Evolutionary conservation across 2,113 vertebrate genomes (phyloP), one percentile per base, ranked within the genome.

Genomic region (Scomber colias): DNA sequence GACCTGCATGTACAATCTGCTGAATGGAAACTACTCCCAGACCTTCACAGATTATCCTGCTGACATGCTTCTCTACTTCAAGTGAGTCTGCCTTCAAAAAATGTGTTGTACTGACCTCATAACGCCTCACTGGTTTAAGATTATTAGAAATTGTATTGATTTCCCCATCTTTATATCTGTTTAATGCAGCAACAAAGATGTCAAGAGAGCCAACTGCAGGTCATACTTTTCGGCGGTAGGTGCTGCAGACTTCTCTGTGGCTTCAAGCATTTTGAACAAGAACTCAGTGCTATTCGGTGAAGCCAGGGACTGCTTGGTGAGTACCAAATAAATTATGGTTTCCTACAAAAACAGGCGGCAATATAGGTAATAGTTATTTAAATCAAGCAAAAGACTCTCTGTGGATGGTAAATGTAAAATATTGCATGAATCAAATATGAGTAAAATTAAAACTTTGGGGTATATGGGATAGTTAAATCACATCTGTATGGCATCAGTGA

Each of bases 21-120:
- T 93, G 14, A 79, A 60, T 68, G 78, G 27, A 11, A 44, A 60
- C 11, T 7, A 86, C 45, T 66, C 64, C 51, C 53, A 86, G 65
- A 70, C 51, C 60, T 93, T 93, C 24, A 53, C 30, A 59, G 86
- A 93, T 46, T 87, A 94, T 27, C 94, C 93, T 5, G n/a, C 92
- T 70, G 93, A 93, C 44, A 63, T 94, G 89, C 87, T 95, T 40
- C 89, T 94, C 11, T 95, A 92, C 78, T 86, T 92, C 27, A 77
- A 71, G 93, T 94, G 60, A 91, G 89, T 84, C 1, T 30, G 3
- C 57, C 50, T 55, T 16, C 2, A 4, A 51, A 27, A 0, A 67
- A 46, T 30, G 57, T 59, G 7, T 62, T 51, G 6, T 3, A 54
- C 27, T 53, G 44, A 64, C 15, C 12, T 15, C 2, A 59, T 11